Conservation (phyloP, 2,797 vertebrate genomes). For the Phoeniculus purpureus region DNA sequence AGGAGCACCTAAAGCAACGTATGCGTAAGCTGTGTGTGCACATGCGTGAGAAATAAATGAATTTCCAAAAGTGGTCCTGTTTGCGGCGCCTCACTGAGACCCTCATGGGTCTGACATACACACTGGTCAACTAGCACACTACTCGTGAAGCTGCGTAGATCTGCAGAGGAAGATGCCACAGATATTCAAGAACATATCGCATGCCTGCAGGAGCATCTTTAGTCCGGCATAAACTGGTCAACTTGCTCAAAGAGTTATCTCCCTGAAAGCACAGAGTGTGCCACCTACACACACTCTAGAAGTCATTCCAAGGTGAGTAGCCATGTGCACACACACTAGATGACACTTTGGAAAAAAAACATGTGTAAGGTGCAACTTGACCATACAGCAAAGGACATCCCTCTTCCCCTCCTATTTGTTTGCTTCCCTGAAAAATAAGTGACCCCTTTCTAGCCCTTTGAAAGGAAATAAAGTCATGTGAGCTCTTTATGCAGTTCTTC, state of each 20-base stretch:
- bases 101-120: neutral
- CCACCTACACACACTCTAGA: neutral
- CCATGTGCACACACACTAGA: neutral
- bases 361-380: neutral
- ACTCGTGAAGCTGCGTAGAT: neutral
- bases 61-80: neutral
- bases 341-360: neutral
- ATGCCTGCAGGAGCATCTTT: neutral
- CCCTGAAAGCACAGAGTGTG: neutral
- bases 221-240: neutral
- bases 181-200: neutral
- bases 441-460: neutral
- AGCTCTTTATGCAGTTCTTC: neutral
- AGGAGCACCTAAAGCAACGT: neutral
- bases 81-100: neutral
- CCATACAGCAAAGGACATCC: neutral
- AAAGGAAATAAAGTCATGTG: neutral
- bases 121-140: neutral
- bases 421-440: neutral
- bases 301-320: neutral
- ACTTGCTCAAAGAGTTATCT: neutral
- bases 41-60: accelerated
- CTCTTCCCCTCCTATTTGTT: neutral
- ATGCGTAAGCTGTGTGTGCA: accelerated
- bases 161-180: neutral